phyloP scores from a whole-genome alignment of 2,888 invertebrate species.

The Lithosia quadra region DNA sequence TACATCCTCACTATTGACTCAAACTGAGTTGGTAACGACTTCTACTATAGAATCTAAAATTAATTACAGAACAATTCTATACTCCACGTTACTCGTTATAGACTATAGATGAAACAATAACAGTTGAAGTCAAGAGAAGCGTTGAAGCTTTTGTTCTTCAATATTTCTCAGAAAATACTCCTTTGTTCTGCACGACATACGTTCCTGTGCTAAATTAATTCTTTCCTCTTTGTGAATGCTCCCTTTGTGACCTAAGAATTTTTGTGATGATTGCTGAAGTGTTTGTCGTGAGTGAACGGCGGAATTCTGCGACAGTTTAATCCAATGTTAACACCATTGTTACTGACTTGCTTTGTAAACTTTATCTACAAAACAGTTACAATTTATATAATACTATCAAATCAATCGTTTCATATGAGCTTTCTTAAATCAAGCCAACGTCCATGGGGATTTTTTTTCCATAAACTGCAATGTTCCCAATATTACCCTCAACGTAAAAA shows the following conservation, averaged over 20 bases:
- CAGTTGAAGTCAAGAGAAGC: not conserved
- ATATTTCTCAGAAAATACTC: constrained; percentile 36
- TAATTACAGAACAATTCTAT: not conserved
- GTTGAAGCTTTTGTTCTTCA: constrained; percentile 25
- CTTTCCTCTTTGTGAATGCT: constrained; percentile 28
- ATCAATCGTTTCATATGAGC: too few species aligned
- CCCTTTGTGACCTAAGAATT: constrained; percentile 26
- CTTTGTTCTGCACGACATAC: constrained; percentile 31
- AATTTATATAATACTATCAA: too few species aligned
- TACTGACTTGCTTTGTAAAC: not conserved
- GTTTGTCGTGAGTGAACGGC: not conserved
- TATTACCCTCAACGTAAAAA: too few species aligned
- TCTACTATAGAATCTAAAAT: not conserved
- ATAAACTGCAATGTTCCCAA: too few species aligned
- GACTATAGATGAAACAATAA: not conserved
- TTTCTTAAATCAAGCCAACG: too few species aligned
- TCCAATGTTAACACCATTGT: not conserved
- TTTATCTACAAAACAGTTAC: not conserved
- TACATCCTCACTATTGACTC: not conserved
- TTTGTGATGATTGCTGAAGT: constrained; percentile 5
- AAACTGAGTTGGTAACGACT: constrained; percentile 2
- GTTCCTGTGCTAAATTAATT: constrained; percentile 33
- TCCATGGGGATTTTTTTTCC: too few species aligned
- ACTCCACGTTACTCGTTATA: not conserved
- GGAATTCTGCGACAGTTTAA: not conserved